A percentile compares a stretch with the other conserved stretches of the same genome.
These are phyloP conservation scores for Pungitius pungitius DNA, from an alignment of 2,113 vertebrate species.

Conservation along the genomic window DNA sequence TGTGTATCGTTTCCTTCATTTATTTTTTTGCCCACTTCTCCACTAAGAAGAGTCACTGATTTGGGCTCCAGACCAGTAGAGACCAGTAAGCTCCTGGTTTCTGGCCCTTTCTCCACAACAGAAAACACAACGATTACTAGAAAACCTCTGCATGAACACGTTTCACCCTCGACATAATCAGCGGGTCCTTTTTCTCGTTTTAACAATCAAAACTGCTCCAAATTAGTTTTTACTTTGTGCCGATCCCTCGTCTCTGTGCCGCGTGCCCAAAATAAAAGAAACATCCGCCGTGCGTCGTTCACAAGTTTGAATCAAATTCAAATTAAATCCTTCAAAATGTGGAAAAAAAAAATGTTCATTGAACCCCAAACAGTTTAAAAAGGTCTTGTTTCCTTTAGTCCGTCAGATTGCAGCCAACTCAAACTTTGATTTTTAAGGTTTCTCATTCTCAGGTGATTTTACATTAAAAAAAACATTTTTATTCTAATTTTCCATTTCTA, in stretches of 20 bases:
- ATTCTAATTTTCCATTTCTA: background rate
- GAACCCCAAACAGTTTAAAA: background rate
- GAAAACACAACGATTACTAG: too few relatives aligned
- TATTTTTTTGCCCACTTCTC: slow-evolving; percentile 54
- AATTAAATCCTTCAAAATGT: background rate
- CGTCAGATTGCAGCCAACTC: background rate
- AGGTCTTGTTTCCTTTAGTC: background rate
- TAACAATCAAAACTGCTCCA: slow-evolving; percentile 28
- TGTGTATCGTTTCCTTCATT: slow-evolving; percentile 24
- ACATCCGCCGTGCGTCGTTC: background rate
- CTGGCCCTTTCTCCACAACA: too few relatives aligned
- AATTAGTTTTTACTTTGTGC: slow-evolving; percentile 12
- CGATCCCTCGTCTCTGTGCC: slow-evolving; percentile 5
- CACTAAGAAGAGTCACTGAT: slow-evolving; percentile 61
- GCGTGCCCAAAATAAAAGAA: too few relatives aligned
- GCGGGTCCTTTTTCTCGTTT: background rate
- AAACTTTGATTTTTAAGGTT: background rate
- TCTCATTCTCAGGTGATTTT: background rate
- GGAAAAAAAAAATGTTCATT: background rate
- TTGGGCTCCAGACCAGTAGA: slow-evolving; percentile 54
- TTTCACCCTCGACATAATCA: slow-evolving; percentile 14
- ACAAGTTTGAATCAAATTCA: fast-evolving
- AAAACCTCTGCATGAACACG: too few relatives aligned
- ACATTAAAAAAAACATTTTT: background rate
- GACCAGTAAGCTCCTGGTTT: slow-evolving; percentile 23